Evolutionary conservation across 2,797 vertebrate genomes (phyloP), one percentile per base, ranked within the genome.

Genomic region (Chrysocyon brachyurus): DNA sequence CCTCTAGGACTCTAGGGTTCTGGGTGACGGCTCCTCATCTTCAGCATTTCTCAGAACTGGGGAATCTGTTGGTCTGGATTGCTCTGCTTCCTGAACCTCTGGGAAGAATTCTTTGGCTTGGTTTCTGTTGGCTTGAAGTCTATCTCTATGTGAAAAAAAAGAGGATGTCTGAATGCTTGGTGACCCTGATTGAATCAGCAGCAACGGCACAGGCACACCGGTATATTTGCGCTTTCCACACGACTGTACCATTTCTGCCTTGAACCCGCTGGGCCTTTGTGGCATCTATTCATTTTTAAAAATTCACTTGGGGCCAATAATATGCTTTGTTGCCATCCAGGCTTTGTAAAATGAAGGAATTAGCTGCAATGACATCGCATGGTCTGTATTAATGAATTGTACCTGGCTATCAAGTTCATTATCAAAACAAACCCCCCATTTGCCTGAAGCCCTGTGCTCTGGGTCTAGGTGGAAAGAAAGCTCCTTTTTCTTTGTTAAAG

Each of bases 401-500:
- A 77, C 94, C 73, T 94, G 1, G 17, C 46, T 63, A 73, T 68
- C 66, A 57, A 87, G 68, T 94, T 97, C 63, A 87, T 92, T 77
- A 91, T 93, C 73, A 87, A 77, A 90, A 90, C 33, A 70, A 54
- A 28, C 6, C 52, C 49, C 19, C 40, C 16, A 3, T 84, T 83
- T 61, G 52, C 92, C 78, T 52, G 61, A 66, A 86, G 68, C 66
- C 85, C 24, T 77, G 2, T 8, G 63, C 36, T 68, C 57, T 36
- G 91, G 81, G 36, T 70, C 46, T 77, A 88, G 84, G 56, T 85
- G 61, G 57, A 63, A 91, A 94, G 81, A 81, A 93, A 90, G 21
- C 6, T 91, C 49, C 14, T 66, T 97, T 92, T 66, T 82, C 68
- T 89, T 36, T 97, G 87, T 82, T 28, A 83, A 46, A 95, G 95